Percentiles rank a stretch among this genome's conserved stretches.
These are phyloP conservation scores for Calvadosia cruxmelitensis DNA, from an alignment of 30 jellyfish, hydroid and myxozoan genomes.

Conservation along the genomic window DNA sequence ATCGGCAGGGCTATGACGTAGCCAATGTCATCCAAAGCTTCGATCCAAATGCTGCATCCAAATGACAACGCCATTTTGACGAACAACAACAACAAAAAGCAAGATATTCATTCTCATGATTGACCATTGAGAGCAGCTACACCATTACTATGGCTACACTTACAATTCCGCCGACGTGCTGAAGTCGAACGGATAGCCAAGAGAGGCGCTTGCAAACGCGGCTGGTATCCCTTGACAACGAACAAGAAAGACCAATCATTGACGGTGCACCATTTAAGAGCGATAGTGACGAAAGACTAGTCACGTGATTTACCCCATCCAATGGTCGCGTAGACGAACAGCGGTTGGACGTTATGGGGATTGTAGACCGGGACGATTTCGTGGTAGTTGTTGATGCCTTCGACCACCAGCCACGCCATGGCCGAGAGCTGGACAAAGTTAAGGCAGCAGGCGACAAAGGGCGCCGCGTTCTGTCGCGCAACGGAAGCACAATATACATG, in stretches of 20 bases:
- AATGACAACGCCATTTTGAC: background rate
- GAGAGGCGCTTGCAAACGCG: constrained; percentile 61
- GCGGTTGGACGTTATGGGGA: constrained; percentile 26
- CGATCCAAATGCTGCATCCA: background rate
- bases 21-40: constrained; percentile 2
- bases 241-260: background rate
- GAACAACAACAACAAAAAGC: no score
- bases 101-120: no score
- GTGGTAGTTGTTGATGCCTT: constrained; percentile 43
- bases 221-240: constrained; percentile 44
- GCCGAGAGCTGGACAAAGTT: constrained; percentile 37
- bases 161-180: constrained; percentile 24
- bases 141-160: constrained; percentile 5
- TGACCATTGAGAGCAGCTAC: no score
- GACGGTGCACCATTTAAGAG: no score
- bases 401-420: constrained; percentile 44
- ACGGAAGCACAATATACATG: no score
- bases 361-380: constrained; percentile 24
- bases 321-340: constrained; percentile 38
- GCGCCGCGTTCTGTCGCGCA: constrained; percentile 30
- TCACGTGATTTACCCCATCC: constrained; percentile 35
- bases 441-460: constrained; percentile 25
- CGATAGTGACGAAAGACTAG: background rate
- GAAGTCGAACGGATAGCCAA: constrained; percentile 43
- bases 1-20: constrained; percentile 42